Evolutionary conservation across 2,797 vertebrate species (phyloP).

Genomic region (Rhinoraja longicauda): DNA sequence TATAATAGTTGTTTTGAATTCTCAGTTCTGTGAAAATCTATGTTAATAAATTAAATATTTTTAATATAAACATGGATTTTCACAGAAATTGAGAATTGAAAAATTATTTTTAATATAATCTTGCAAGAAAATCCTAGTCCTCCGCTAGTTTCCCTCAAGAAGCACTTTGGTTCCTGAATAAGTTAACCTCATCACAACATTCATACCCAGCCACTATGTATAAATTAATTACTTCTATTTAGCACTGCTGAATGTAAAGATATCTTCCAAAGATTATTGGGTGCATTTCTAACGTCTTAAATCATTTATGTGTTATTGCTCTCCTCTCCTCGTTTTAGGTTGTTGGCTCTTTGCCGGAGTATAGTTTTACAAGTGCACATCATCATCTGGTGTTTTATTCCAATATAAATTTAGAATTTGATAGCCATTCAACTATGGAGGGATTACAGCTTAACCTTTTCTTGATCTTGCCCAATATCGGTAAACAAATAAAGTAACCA

Average conservation of each 20-base stretch:
- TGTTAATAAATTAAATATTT: too few relatives aligned
- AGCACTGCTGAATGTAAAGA: background rate
- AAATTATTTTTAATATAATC: background rate
- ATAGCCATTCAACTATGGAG: background rate
- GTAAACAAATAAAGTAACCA: background rate
- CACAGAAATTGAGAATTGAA: too few relatives aligned
- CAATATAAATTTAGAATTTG: background rate
- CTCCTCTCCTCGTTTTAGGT: background rate
- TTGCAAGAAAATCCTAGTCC: background rate
- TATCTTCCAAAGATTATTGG: too few relatives aligned
- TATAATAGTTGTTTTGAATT: background rate
- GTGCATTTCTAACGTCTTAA: background rate
- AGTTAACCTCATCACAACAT: background rate
- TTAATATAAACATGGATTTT: too few relatives aligned
- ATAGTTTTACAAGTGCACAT: background rate
- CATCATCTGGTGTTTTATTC: background rate
- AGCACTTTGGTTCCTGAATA: background rate
- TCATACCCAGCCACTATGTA: background rate
- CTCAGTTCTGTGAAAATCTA: slow-evolving; percentile 3
- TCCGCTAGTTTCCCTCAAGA: background rate
- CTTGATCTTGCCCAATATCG: background rate
- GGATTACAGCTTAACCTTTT: background rate
- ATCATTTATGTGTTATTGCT: background rate
- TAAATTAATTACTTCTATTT: background rate
- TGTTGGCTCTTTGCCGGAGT: background rate